Percentiles rank a stretch among this genome's conserved stretches.
These are phyloP conservation scores for Cinclus cinclus DNA, from an alignment of 2,113 vertebrate genomes.

Conservation along the genomic window DNA sequence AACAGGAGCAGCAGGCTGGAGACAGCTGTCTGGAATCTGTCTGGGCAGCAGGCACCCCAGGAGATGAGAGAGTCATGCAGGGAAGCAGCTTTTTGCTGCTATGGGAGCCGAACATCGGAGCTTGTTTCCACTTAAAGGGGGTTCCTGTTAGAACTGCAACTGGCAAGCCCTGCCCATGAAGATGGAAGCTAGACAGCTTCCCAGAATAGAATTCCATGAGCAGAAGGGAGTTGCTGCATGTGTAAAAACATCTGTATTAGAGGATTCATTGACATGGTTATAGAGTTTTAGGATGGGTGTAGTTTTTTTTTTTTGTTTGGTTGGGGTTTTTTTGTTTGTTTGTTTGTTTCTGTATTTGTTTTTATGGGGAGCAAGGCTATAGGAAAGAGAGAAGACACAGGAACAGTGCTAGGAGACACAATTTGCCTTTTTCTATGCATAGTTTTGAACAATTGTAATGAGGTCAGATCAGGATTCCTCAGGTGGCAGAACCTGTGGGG, in stretches of 20 bases:
- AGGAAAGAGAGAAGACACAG: neutral
- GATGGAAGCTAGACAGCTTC: neutral
- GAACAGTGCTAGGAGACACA: neutral
- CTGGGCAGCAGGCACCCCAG: constrained; percentile 54
- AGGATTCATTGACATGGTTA: neutral
- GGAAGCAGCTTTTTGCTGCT: constrained; percentile 50
- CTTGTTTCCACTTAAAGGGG: constrained; percentile 23
- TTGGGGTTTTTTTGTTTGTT: neutral
- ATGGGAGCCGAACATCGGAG: neutral
- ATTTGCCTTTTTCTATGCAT: neutral
- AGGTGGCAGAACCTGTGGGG: neutral
- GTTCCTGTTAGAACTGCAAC: constrained; percentile 8
- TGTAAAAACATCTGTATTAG: neutral
- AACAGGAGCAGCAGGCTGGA: constrained; percentile 60
- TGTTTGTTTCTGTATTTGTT: no score
- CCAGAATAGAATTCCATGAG: neutral
- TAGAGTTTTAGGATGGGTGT: neutral
- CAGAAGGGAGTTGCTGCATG: neutral
- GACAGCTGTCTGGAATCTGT: constrained; percentile 64
- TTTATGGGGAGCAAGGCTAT: neutral
- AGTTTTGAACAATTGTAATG: neutral
- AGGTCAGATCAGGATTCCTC: neutral
- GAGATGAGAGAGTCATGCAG: constrained; percentile 39
- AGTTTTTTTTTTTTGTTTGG: neutral
- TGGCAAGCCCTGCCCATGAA: neutral